Percentiles rank a stretch among this genome's conserved stretches.
Conservation (phyloP, 1,140 invertebrate species). For the Drosophila repleta region DNA sequence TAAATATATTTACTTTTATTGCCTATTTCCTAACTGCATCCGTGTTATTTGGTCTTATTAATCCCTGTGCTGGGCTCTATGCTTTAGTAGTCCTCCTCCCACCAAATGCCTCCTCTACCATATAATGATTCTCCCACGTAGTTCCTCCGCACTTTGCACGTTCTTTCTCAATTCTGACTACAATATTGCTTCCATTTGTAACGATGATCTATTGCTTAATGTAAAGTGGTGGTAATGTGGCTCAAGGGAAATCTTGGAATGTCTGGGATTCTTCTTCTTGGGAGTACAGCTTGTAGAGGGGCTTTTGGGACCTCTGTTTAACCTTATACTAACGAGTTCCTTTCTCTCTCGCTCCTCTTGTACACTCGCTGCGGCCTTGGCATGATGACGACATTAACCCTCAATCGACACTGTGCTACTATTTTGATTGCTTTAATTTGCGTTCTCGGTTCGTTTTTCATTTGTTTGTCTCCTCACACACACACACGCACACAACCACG, state of each 20-base stretch:
- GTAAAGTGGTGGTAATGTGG: too few species aligned
- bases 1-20: slow-evolving; percentile 62
- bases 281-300: background rate
- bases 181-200: too few species aligned
- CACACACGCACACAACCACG: slow-evolving; percentile 87
- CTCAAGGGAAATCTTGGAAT: too few species aligned
- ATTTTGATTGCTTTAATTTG: slow-evolving; percentile 51
- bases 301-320: background rate
- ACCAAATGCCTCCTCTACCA: background rate
- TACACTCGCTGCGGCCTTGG: slow-evolving; percentile 6
- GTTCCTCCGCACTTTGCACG: background rate
- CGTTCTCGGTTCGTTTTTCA: slow-evolving; percentile 33
- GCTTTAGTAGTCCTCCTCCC: background rate
- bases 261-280: too few species aligned
- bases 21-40: slow-evolving; percentile 57
- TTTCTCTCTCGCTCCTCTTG: slow-evolving; percentile 75
- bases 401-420: slow-evolving; percentile 23
- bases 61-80: slow-evolving; percentile 32
- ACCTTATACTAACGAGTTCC: slow-evolving; percentile 40
- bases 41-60: slow-evolving; percentile 59
- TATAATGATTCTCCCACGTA: background rate
- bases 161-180: background rate
- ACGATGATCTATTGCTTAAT: too few species aligned
- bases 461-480: slow-evolving; percentile 91
- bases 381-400: slow-evolving; percentile 90